Conservation (phyloP, 2,113 vertebrate genomes). For the Mesocricetus auratus region DNA sequence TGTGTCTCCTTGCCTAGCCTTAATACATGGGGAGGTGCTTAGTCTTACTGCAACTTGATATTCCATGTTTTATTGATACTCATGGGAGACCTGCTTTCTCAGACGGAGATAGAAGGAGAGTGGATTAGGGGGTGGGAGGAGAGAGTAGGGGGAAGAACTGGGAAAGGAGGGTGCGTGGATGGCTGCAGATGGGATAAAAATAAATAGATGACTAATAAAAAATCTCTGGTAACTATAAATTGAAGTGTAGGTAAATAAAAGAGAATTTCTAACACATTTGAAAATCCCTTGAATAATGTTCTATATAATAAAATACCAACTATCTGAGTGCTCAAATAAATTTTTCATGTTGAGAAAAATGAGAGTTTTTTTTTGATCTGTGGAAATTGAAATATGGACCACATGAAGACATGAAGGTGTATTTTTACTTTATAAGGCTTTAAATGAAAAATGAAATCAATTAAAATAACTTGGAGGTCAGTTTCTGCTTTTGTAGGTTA, state of each 20-base stretch:
- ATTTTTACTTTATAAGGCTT: constrained; percentile 39
- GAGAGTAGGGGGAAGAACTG: background rate
- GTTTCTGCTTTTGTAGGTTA: background rate
- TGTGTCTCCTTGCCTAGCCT: background rate
- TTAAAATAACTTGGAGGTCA: constrained; percentile 24
- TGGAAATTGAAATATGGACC: background rate
- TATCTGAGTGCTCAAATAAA: constrained; percentile 30
- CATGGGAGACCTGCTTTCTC: background rate
- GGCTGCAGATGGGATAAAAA: background rate
- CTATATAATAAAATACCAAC: background rate
- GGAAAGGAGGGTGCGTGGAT: background rate
- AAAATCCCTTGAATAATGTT: background rate
- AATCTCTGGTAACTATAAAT: background rate
- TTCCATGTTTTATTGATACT: background rate
- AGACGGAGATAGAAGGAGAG: background rate
- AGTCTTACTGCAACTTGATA: background rate
- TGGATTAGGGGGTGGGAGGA: background rate
- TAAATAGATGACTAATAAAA: background rate
- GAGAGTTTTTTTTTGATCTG: background rate
- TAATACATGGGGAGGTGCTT: background rate
- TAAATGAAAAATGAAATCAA: constrained; percentile 8
- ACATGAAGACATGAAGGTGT: background rate
- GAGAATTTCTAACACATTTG: background rate
- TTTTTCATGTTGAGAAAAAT: constrained; percentile 45
- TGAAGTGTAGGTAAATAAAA: background rate